Base-by-base conservation (phyloP, 2,113 vertebrate species). In the Poeciliopsis prolifica region DNA sequence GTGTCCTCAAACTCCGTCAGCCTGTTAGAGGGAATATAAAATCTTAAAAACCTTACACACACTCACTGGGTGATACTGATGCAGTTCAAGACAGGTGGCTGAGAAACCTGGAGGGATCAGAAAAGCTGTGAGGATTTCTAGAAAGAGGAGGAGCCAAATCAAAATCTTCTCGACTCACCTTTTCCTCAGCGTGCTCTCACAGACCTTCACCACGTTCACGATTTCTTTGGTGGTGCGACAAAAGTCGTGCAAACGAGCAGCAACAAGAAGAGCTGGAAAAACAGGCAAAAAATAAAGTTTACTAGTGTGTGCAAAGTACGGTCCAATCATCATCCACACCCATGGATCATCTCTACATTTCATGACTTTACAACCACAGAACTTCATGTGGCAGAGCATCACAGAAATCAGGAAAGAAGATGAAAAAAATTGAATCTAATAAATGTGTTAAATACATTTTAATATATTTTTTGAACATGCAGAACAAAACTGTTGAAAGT, bases 1-100 rank as follows among this genome's bases (percentile, higher is more conserved):
- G 98, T 99, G 81, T 98, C 96, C 87, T 97, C 97, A 78, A 99
- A 99, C 83, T 99, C 98, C 0, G 86, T 95, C 86, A 99, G 90
- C 89, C 98, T 99, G 72, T 54, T 0, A 42, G n/a, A 30, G 12
- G 15, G 31, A 12, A 29, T 10, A 58, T n/a, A 35, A 62, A 6
- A 4, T 62, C 29, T 29, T 12, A 37, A 28, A 24, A 24, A 54
- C 0, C 15, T 22, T 1, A 54, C 5, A 63, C 10, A 13, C 12
- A 29, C 5, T 26, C 13, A 17, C 40, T 22, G 22, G 29, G 13
- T 28, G 14, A 15, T 17, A 19, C n/a, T 28, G n/a, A 4, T 31
- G 12, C 28, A 62, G 13, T 31, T 31, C 6, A 58, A 24, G n/a
- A 58, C 2, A n/a, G 22, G 10, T 2, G 3, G 5, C 44, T 48